Evolutionary conservation across 2,888 invertebrate species (phyloP).

Genomic region (Allygus modestus): DNA sequence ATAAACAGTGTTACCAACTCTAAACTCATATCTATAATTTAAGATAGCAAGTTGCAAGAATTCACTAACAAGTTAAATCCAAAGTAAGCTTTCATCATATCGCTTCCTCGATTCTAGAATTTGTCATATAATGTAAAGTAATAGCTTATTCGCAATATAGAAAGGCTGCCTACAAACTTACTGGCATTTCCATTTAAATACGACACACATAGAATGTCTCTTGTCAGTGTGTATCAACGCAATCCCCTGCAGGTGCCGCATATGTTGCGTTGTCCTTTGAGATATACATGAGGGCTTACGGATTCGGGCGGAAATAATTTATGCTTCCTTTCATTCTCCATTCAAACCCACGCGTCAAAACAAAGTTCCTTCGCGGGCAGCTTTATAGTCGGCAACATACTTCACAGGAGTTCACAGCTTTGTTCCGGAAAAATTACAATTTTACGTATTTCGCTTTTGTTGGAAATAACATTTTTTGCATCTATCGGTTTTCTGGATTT

Average conservation of each 20-base stretch:
- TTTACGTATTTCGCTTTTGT: slow-evolving; percentile 35
- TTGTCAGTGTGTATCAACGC: slow-evolving; percentile 30
- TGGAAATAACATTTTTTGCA: slow-evolving; percentile 4
- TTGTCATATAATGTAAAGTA: too few relatives aligned
- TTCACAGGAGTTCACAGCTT: slow-evolving; percentile 51
- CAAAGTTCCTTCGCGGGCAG: slow-evolving; percentile 49
- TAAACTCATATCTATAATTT: too few relatives aligned
- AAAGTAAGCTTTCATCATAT: too few relatives aligned
- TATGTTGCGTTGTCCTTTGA: slow-evolving; percentile 22
- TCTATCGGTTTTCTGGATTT: not conserved
- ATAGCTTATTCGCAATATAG: too few relatives aligned
- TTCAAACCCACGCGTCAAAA: slow-evolving; percentile 55
- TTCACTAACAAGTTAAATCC: too few relatives aligned
- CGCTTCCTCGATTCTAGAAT: too few relatives aligned
- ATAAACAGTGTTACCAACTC: too few relatives aligned
- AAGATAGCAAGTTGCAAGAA: too few relatives aligned
- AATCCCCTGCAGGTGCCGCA: slow-evolving; percentile 39
- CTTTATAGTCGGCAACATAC: slow-evolving; percentile 47
- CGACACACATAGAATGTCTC: not conserved
- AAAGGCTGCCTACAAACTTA: too few relatives aligned
- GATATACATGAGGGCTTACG: slow-evolving; percentile 46
- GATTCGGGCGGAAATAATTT: slow-evolving; percentile 50
- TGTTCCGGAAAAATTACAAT: slow-evolving; percentile 40
- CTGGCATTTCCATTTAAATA: too few relatives aligned
- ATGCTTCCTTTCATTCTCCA: slow-evolving; percentile 45